Percentiles rank a stretch among this genome's conserved stretches.
These are phyloP conservation scores for Drosophila pseudoobscura DNA, from an alignment of 1,140 invertebrate species.

Conservation along the genomic window DNA sequence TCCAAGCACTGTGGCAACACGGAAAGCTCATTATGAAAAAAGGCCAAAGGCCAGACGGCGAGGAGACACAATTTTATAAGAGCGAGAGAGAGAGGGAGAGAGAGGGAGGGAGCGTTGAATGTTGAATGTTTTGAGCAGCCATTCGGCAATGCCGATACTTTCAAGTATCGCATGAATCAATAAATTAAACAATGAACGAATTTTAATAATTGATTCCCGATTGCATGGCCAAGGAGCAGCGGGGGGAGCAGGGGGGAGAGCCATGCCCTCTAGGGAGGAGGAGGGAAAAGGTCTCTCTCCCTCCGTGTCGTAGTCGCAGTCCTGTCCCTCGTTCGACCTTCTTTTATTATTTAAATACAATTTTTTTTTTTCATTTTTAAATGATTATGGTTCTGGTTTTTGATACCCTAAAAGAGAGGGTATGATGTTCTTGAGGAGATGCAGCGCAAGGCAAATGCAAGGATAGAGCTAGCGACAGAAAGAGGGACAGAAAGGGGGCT, in stretches of 20 bases:
- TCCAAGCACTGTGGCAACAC: conserved; percentile 33
- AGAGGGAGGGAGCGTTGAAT: conserved; percentile 11
- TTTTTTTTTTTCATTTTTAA: conserved; percentile 47
- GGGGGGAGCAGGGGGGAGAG: neutral
- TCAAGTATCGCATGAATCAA: conserved; percentile 35
- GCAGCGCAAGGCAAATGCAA: neutral
- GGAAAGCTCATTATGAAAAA: conserved; percentile 52
- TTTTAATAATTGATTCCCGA: conserved; percentile 47
- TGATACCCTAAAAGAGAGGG: too few relatives aligned
- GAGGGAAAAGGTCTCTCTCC: neutral
- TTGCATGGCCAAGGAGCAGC: conserved; percentile 6
- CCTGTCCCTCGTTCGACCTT: conserved; percentile 22
- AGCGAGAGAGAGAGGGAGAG: too few relatives aligned
- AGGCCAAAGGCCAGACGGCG: conserved; percentile 41
- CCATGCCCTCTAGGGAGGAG: too few relatives aligned
- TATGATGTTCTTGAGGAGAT: too few relatives aligned
- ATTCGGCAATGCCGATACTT: conserved; percentile 1
- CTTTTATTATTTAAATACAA: conserved; percentile 49
- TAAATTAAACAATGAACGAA: conserved; percentile 47
- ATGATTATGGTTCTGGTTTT: conserved; percentile 26
- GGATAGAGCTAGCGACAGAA: neutral
- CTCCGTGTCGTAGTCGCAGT: neutral
- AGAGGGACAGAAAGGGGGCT: neutral
- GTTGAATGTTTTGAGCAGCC: conserved; percentile 37
- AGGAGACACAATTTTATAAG: conserved; percentile 42